Evolutionary conservation across 2,113 vertebrate genomes (phyloP).

Genomic region (Paradisaea rubra): DNA sequence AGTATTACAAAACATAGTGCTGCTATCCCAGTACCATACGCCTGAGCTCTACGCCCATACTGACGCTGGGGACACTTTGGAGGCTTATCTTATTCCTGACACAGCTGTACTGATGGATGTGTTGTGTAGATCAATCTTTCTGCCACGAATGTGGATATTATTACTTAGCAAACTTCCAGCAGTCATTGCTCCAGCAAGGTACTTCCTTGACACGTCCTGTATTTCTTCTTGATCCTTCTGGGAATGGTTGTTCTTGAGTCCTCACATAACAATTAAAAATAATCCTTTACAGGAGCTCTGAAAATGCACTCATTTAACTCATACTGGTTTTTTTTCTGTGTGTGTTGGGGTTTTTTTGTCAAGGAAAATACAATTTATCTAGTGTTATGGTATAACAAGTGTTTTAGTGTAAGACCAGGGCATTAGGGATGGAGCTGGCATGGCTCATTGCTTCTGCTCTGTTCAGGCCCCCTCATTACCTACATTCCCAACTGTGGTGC

Average conservation of each 20-base stretch:
- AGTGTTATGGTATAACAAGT: neutral
- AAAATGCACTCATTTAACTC: neutral
- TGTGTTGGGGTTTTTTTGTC: neutral
- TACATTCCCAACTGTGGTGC: neutral
- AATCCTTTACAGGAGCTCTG: neutral
- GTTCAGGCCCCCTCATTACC: neutral
- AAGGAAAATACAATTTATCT: neutral
- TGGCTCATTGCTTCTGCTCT: neutral
- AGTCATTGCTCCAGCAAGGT: neutral
- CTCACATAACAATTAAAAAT: neutral
- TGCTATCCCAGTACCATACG: neutral
- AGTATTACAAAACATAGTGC: neutral
- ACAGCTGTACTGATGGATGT: neutral
- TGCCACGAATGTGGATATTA: neutral
- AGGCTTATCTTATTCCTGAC: neutral
- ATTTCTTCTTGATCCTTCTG: neutral
- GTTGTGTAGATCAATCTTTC: neutral
- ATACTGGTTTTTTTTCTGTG: neutral
- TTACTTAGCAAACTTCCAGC: neutral
- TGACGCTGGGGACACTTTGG: neutral
- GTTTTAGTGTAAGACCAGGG: neutral
- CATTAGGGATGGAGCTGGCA: neutral
- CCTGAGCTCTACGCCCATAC: neutral
- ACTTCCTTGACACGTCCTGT: neutral
- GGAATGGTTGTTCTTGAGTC: neutral